Evolutionary conservation across 1,140 invertebrate genomes (phyloP).

Genomic region (Vanessa atalanta): DNA sequence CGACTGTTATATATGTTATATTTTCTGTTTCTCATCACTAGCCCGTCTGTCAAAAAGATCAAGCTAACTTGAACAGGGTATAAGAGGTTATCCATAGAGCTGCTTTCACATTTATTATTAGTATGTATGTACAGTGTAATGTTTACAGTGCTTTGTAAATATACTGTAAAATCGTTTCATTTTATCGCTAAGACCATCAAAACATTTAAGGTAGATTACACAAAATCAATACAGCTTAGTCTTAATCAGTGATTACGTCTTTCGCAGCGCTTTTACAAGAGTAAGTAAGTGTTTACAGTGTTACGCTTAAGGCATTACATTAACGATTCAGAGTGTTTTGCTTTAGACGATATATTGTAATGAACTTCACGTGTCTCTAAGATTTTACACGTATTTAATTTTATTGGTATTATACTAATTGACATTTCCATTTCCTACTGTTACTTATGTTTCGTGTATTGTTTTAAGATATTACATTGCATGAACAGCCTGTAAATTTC

Average conservation of each 20-base stretch:
- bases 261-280: conserved; percentile 15
- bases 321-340: conserved; percentile 36
- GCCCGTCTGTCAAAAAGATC: no score
- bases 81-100: no score
- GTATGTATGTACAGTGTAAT: no score
- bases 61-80: no score
- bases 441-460: not conserved
- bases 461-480: no score
- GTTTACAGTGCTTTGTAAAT: no score
- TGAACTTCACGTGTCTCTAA: conserved; percentile 51
- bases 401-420: conserved; percentile 19
- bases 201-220: conserved; percentile 27
- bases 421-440: conserved; percentile 19
- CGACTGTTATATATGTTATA: no score
- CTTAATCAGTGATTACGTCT: conserved; percentile 42
- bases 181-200: conserved; percentile 6
- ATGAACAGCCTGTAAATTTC: no score
- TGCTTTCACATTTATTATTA: no score
- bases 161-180: conserved; percentile 4
- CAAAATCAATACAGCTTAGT: conserved; percentile 41
- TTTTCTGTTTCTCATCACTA: no score
- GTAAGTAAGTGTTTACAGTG: conserved; percentile 29
- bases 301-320: conserved; percentile 30
- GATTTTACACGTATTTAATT: conserved; percentile 30
- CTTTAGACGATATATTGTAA: conserved; percentile 47